These are phyloP conservation scores for Sycobia sp. DNA, from an alignment of 1,140 invertebrate genomes.

Conservation along the genomic window DNA sequence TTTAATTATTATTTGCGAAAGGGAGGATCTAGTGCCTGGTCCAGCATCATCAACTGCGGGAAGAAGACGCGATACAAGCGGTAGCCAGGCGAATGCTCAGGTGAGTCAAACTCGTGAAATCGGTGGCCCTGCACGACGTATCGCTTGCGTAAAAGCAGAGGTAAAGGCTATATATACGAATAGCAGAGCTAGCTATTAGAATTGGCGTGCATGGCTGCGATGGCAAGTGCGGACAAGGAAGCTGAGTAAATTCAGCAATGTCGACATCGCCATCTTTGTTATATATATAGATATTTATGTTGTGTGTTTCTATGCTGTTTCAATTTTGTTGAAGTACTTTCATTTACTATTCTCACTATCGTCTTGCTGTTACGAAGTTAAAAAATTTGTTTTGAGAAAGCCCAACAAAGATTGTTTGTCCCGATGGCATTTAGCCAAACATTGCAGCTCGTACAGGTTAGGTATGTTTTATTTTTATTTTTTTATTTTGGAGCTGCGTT, in stretches of 20 bases:
- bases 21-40: too few relatives aligned
- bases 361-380: too few relatives aligned
- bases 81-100: conserved; percentile 14
- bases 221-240: background rate
- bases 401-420: background rate
- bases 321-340: too few relatives aligned
- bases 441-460: conserved; percentile 20
- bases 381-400: background rate
- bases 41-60: too few relatives aligned
- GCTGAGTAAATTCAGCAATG: background rate
- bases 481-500: conserved; percentile 15
- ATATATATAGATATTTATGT: background rate
- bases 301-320: background rate
- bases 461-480: conserved; percentile 1
- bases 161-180: too few relatives aligned
- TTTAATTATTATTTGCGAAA: too few relatives aligned
- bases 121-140: background rate
- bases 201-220: too few relatives aligned
- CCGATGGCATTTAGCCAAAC: background rate
- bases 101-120: conserved; percentile 11
- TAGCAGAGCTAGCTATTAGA: too few relatives aligned
- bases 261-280: conserved; percentile 27
- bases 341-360: background rate
- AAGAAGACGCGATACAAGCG: too few relatives aligned
- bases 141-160: conserved; percentile 6